phyloP scores from a whole-genome alignment of 2,888 invertebrate species.

The Trichogramma dendrolimi region DNA sequence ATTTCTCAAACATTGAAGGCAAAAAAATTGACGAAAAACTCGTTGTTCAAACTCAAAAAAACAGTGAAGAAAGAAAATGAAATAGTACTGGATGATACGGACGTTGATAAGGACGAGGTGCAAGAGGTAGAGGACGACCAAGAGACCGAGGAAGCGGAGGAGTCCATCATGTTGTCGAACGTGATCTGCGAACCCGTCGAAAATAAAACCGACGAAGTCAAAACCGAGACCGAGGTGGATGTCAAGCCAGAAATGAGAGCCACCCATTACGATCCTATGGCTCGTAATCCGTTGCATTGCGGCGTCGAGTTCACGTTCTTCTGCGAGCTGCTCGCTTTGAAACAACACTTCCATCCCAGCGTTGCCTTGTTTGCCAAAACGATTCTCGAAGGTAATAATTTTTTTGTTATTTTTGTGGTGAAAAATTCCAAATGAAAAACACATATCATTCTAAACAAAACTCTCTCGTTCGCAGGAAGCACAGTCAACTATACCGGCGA shows the following conservation, averaged over 20 bases:
- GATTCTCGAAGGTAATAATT: constrained; percentile 62
- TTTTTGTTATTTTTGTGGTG: constrained; percentile 12
- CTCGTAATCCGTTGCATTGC: constrained; percentile 81
- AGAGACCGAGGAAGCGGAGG: constrained; percentile 21
- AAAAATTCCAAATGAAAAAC: neutral
- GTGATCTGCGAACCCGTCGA: constrained; percentile 15
- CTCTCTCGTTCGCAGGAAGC: constrained; percentile 56
- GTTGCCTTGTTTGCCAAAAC: constrained; percentile 82
- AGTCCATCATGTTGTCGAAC: constrained; percentile 27
- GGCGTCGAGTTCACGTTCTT: constrained; percentile 70
- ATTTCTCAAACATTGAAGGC: constrained; percentile 60
- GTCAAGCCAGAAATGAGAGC: constrained; percentile 34
- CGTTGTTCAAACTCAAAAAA: constrained; percentile 28
- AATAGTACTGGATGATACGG: constrained; percentile 9
- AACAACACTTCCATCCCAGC: constrained; percentile 84
- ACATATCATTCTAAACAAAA: neutral
- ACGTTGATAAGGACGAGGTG: constrained; percentile 11
- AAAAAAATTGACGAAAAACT: constrained; percentile 34
- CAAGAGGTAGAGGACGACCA: constrained; percentile 9
- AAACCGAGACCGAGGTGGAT: constrained; percentile 24
- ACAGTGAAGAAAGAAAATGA: constrained; percentile 28
- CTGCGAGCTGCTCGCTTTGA: constrained; percentile 70
- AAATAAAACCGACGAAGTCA: constrained; percentile 23
- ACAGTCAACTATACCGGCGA: constrained; percentile 84
- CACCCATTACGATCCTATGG: constrained; percentile 62